These are phyloP conservation scores for Penaeus chinensis DNA, from an alignment of 1,140 invertebrate genomes.

Conservation along the genomic window DNA sequence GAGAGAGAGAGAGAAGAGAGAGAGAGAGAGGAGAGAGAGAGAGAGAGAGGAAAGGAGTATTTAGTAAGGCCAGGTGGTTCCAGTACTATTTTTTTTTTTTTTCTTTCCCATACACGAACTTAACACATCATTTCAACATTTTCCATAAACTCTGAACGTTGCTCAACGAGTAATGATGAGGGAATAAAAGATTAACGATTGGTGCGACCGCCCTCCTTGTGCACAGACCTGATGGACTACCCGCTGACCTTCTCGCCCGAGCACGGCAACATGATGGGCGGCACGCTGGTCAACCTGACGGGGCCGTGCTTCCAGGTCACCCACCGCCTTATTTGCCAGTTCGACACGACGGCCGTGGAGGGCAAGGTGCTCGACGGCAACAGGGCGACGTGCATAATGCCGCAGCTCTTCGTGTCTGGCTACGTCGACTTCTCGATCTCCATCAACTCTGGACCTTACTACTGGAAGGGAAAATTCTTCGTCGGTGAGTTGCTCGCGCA, in stretches of 20 bases:
- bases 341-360: constrained; percentile 67
- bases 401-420: constrained; percentile 88
- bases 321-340: constrained; percentile 80
- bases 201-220: background rate
- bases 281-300: constrained; percentile 93
- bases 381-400: constrained; percentile 89
- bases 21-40: too few relatives aligned
- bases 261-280: constrained; percentile 94
- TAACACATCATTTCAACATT: too few relatives aligned
- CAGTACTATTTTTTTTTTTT: too few relatives aligned
- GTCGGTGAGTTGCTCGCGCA: constrained; percentile 76
- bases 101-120: too few relatives aligned
- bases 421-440: constrained; percentile 90
- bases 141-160: too few relatives aligned
- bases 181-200: too few relatives aligned
- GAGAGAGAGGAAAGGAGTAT: too few relatives aligned
- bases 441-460: constrained; percentile 80
- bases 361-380: constrained; percentile 71
- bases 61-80: too few relatives aligned
- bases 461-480: constrained; percentile 93
- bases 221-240: constrained; percentile 59
- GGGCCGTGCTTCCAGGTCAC: constrained; percentile 87
- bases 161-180: too few relatives aligned
- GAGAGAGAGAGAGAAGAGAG: constrained; percentile 65
- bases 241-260: constrained; percentile 90